A percentile compares a stretch with the other conserved stretches of the same genome.
Evolutionary conservation across 1,140 invertebrate genomes (phyloP).

Genomic region (Trachymyrmex septentrionalis): DNA sequence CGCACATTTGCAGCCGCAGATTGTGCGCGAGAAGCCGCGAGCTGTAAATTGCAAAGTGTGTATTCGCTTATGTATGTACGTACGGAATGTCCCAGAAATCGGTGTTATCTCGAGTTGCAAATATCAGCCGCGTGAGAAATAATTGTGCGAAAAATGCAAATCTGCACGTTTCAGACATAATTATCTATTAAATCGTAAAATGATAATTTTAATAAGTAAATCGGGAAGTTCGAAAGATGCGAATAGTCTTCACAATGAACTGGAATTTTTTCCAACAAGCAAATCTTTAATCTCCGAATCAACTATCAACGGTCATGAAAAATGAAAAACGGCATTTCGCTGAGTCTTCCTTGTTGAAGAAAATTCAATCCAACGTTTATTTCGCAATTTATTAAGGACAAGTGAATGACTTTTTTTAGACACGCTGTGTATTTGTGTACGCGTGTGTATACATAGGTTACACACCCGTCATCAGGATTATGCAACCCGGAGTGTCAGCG

Average conservation of each 20-base stretch:
- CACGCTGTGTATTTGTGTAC: slow-evolving; percentile 7
- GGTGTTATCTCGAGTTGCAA: neutral
- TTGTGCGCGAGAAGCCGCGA: slow-evolving; percentile 27
- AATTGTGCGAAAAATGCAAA: neutral
- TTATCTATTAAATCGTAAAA: neutral
- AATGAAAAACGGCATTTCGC: neutral
- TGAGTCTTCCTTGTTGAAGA: neutral
- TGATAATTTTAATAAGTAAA: slow-evolving; percentile 2
- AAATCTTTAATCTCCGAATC: neutral
- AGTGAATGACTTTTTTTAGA: neutral
- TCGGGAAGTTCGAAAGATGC: neutral
- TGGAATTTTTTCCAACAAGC: neutral
- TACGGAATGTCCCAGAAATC: neutral
- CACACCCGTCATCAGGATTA: slow-evolving; percentile 64
- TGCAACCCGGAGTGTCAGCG: slow-evolving; percentile 74
- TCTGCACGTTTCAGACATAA: neutral
- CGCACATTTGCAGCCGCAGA: slow-evolving; percentile 66
- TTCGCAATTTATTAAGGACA: neutral
- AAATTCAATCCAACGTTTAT: neutral
- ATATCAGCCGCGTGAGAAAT: neutral
- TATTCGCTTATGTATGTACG: slow-evolving; percentile 13
- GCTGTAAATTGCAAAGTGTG: slow-evolving; percentile 12
- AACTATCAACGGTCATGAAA: neutral
- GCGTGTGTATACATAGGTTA: slow-evolving; percentile 40
- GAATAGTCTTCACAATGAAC: neutral